These are phyloP conservation scores for Natator depressus DNA, from an alignment of 2,113 vertebrate genomes.

Conservation along the genomic window DNA sequence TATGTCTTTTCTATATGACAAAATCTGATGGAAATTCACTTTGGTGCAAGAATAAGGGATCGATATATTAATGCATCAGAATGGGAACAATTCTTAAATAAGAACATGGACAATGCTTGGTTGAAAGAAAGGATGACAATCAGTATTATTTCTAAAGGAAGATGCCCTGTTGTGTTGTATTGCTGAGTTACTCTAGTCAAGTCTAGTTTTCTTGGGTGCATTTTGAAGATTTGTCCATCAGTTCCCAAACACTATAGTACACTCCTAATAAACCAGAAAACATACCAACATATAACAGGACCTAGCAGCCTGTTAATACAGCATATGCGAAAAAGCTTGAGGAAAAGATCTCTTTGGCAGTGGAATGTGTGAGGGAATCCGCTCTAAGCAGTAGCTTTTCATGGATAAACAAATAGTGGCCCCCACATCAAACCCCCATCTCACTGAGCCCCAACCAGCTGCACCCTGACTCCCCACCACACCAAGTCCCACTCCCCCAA, in stretches of 20 bases:
- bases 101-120: neutral
- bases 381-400: neutral
- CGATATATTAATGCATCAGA: neutral
- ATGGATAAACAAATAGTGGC: neutral
- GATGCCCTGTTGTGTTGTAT: neutral
- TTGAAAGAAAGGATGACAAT: neutral
- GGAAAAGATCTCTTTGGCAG: neutral
- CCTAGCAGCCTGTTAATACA: neutral
- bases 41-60: neutral
- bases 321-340: conserved; percentile 20
- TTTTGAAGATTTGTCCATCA: neutral
- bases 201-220: neutral
- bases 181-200: neutral
- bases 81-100: neutral
- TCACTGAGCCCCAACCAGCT: too few relatives aligned
- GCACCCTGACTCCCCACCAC: too few relatives aligned
- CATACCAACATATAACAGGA: neutral
- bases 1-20: neutral
- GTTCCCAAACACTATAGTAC: neutral
- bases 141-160: neutral
- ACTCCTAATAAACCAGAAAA: neutral
- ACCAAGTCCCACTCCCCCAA: too few relatives aligned
- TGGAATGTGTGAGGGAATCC: neutral
- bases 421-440: too few relatives aligned
- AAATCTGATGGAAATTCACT: neutral